These are phyloP conservation scores for Sciurus vulgaris DNA, from an alignment of 2,797 vertebrate species.

Conservation along the genomic window DNA sequence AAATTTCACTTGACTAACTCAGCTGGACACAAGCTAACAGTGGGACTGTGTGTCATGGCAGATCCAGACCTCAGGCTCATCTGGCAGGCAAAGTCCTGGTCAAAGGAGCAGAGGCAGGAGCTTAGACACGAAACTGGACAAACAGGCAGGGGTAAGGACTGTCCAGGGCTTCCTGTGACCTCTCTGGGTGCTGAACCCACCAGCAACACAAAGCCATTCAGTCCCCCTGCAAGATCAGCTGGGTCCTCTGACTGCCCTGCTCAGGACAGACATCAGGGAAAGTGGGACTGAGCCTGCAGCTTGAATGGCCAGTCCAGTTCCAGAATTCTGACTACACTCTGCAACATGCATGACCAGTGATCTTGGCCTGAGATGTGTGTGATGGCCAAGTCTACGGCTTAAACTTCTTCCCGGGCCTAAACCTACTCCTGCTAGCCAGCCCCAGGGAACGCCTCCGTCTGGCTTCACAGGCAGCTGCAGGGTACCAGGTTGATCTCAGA, in stretches of 20 bases:
- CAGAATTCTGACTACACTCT: neutral
- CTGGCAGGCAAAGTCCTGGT: too few species aligned
- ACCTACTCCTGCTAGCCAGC: neutral
- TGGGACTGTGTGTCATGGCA: neutral
- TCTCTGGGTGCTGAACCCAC: neutral
- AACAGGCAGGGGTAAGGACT: neutral
- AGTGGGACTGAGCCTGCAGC: neutral
- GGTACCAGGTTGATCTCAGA: neutral
- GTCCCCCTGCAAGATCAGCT: accelerated
- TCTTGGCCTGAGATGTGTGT: neutral
- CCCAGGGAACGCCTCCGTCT: neutral
- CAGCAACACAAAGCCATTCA: neutral
- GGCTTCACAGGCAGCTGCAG: neutral
- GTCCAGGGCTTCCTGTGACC: neutral
- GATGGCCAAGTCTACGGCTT: neutral
- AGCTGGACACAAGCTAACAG: neutral
- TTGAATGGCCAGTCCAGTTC: neutral
- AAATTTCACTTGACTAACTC: neutral
- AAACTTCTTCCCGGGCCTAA: neutral
- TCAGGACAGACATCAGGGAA: neutral
- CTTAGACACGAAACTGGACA: neutral
- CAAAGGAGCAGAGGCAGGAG: neutral
- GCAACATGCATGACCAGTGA: accelerated
- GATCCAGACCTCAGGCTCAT: neutral
- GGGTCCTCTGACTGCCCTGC: neutral